Percentiles rank a stretch among this genome's conserved stretches.
phyloP scores from a whole-genome alignment of 2,888 invertebrate species.

The Cerceris ruficornis region DNA sequence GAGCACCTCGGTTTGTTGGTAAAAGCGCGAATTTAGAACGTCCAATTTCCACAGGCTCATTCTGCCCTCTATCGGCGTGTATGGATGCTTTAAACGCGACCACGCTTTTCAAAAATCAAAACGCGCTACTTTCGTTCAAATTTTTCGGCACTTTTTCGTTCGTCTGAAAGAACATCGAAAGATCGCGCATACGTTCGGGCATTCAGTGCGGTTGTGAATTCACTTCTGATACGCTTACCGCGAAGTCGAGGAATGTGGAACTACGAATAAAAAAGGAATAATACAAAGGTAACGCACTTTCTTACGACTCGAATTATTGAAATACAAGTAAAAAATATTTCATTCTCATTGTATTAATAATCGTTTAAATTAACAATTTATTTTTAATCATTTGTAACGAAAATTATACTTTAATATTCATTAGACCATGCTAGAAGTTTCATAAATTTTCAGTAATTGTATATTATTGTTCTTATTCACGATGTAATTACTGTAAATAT shows the following conservation, averaged over 20 bases:
- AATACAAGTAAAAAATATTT: not conserved
- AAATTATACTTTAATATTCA: not conserved
- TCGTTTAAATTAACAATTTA: too few relatives aligned
- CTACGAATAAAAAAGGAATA: slow-evolving; percentile 30
- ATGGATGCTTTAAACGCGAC: slow-evolving; percentile 2
- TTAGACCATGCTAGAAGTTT: too few relatives aligned
- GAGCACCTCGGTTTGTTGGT: slow-evolving; percentile 31
- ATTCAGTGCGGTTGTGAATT: slow-evolving; percentile 29
- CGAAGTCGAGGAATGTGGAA: slow-evolving; percentile 28
- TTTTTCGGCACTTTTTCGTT: slow-evolving; percentile 4
- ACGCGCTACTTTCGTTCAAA: slow-evolving; percentile 34
- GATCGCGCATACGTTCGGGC: slow-evolving; percentile 1
- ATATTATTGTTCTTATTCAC: not conserved
- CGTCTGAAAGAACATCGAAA: slow-evolving; percentile 20
- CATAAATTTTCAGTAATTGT: too few relatives aligned
- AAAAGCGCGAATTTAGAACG: slow-evolving; percentile 43
- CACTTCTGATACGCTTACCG: slow-evolving; percentile 16
- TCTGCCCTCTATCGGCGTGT: slow-evolving; percentile 34
- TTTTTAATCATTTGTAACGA: not conserved
- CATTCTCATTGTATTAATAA: not conserved
- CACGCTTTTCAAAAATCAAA: slow-evolving; percentile 14
- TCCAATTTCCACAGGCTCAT: slow-evolving; percentile 25
- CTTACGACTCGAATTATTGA: slow-evolving; percentile 21
- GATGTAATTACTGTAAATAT: too few relatives aligned
- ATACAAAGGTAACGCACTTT: slow-evolving; percentile 35